A percentile compares a stretch with the other conserved stretches of the same genome.
These are phyloP conservation scores for Dendrocopos noguchii DNA, from an alignment of 2,113 vertebrate species.

Conservation along the genomic window DNA sequence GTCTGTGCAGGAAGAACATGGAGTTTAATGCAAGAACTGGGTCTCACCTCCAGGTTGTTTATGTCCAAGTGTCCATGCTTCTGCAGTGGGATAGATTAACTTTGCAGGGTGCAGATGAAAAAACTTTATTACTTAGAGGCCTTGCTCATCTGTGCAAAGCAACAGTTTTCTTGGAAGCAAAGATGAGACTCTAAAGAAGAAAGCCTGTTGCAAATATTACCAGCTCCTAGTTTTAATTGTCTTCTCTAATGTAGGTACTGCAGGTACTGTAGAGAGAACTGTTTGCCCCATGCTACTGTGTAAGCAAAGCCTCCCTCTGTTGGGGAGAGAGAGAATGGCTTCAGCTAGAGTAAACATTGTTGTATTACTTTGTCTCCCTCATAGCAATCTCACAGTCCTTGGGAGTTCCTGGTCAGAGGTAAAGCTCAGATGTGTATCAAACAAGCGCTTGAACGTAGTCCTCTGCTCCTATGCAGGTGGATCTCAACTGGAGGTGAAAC, in stretches of 20 bases:
- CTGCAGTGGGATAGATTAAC: neutral
- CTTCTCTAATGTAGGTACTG: neutral
- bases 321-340: neutral
- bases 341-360: neutral
- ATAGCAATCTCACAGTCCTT: neutral
- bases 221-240: neutral
- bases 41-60: neutral
- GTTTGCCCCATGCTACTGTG: neutral
- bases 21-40: neutral
- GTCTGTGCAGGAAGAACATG: neutral
- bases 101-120: neutral
- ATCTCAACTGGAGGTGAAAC: slow-evolving; percentile 93
- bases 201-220: neutral
- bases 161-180: neutral
- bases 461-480: slow-evolving; percentile 75
- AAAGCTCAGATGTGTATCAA: neutral
- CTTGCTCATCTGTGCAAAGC: neutral
- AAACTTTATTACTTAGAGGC: neutral
- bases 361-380: neutral
- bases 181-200: neutral
- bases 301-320: neutral
- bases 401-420: neutral
- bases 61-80: neutral
- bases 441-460: neutral
- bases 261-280: neutral